Conservation (phyloP, 2,113 vertebrate genomes). For the Nothoprocta perdicaria region DNA sequence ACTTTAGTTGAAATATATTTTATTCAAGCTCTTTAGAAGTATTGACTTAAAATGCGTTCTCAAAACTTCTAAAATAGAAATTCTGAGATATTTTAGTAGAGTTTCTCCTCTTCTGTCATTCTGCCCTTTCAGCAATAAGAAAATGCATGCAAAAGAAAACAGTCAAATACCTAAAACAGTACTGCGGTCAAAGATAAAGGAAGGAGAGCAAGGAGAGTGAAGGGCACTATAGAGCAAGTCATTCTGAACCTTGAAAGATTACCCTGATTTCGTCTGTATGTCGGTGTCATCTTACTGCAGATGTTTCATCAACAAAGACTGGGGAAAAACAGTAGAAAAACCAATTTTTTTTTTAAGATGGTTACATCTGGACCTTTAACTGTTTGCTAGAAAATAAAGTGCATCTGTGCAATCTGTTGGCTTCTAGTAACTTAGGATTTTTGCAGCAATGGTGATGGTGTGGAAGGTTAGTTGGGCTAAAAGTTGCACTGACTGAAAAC, state of each 20-base stretch:
- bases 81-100: not conserved
- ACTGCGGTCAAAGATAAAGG: not conserved
- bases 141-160: not conserved
- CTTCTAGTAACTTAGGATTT: not conserved
- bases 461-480: not conserved
- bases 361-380: not conserved
- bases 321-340: not conserved
- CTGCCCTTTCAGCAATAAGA: not conserved
- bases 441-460: not conserved
- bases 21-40: not conserved
- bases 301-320: not conserved
- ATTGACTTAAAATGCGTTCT: not conserved
- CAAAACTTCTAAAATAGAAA: not conserved
- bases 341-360: not conserved
- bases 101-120: not conserved
- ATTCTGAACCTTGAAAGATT: not conserved
- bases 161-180: not conserved
- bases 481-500: not conserved
- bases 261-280: not conserved
- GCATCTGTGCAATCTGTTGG: not conserved
- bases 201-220: not conserved
- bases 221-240: not conserved
- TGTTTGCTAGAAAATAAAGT: not conserved
- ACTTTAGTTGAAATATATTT: not conserved
- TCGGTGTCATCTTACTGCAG: not conserved